Percentiles rank a stretch among this genome's conserved stretches.
These are phyloP conservation scores for Chironex yamaguchii DNA, from an alignment of 30 jellyfish, hydroid and myxozoan species.

Conservation along the genomic window DNA sequence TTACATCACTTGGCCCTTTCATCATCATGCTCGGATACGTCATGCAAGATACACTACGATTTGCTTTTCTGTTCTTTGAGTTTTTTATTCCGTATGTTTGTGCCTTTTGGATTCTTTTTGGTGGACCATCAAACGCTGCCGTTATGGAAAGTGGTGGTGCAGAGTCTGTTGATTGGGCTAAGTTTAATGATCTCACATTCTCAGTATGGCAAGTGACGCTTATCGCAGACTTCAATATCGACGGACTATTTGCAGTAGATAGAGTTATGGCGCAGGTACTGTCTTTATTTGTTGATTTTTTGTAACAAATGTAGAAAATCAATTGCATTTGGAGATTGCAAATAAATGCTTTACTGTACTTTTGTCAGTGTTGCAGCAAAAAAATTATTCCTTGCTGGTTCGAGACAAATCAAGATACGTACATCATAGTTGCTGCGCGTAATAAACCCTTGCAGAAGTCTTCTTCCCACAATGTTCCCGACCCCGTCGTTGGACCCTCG, in stretches of 20 bases:
- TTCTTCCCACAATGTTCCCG: too few species aligned
- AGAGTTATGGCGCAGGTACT: constrained; percentile 97
- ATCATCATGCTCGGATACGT: constrained; percentile 96
- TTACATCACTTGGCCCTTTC: constrained; percentile 94
- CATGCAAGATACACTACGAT: constrained; percentile 85
- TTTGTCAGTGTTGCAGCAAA: too few species aligned
- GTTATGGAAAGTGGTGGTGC: constrained; percentile 68
- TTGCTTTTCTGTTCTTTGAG: constrained; percentile 90
- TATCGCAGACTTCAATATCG: constrained; percentile 78
- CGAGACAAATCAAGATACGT: too few species aligned
- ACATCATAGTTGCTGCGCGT: too few species aligned
- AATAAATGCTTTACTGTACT: too few species aligned
- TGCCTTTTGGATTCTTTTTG: constrained; percentile 94
- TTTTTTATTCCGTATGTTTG: constrained; percentile 89
- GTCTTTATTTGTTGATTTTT: too few species aligned
- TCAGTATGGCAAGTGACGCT: constrained; percentile 93
- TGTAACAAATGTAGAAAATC: too few species aligned
- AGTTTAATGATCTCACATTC: constrained; percentile 73
- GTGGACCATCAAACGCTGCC: constrained; percentile 75
- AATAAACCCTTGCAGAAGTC: too few species aligned
- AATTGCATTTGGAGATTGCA: too few species aligned
- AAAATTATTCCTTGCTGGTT: too few species aligned
- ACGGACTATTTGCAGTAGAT: constrained; percentile 78
- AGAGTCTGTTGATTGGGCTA: constrained; percentile 83
- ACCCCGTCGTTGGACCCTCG: too few species aligned